These are phyloP conservation scores for Rhynchophorus ferrugineus DNA, from an alignment of 1,140 invertebrate species.

Conservation along the genomic window DNA sequence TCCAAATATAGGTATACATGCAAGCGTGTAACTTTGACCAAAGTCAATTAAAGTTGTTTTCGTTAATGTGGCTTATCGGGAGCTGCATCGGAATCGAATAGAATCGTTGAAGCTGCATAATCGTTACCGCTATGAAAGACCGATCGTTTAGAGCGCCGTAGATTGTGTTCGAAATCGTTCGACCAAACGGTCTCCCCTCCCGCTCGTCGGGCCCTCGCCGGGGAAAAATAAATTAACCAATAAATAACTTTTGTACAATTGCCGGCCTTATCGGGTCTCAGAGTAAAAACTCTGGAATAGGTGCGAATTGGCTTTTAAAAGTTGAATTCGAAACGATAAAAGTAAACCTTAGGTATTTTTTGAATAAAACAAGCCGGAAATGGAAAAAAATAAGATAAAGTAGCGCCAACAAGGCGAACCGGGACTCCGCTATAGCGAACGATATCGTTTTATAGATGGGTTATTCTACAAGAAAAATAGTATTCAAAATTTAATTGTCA, in stretches of 20 bases:
- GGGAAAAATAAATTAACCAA: constrained; percentile 5
- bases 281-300: constrained; percentile 9
- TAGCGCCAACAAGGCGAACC: not conserved
- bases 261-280: not conserved
- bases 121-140: too few relatives aligned
- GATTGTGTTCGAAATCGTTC: too few relatives aligned
- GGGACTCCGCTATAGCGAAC: not conserved
- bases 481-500: too few relatives aligned
- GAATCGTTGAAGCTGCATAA: too few relatives aligned
- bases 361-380: constrained; percentile 3
- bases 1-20: too few relatives aligned
- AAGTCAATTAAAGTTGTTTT: too few relatives aligned
- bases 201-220: too few relatives aligned
- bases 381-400: constrained; percentile 8
- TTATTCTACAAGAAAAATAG: not conserved
- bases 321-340: constrained; percentile 9
- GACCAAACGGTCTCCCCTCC: too few relatives aligned
- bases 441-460: not conserved
- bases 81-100: too few relatives aligned
- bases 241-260: constrained; percentile 7
- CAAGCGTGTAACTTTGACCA: too few relatives aligned
- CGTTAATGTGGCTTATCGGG: too few relatives aligned
- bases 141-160: too few relatives aligned
- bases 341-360: constrained; percentile 3
- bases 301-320: constrained; percentile 14